These are phyloP conservation scores for Eilema depressum DNA, from an alignment of 2,888 invertebrate genomes.

Conservation along the genomic window DNA sequence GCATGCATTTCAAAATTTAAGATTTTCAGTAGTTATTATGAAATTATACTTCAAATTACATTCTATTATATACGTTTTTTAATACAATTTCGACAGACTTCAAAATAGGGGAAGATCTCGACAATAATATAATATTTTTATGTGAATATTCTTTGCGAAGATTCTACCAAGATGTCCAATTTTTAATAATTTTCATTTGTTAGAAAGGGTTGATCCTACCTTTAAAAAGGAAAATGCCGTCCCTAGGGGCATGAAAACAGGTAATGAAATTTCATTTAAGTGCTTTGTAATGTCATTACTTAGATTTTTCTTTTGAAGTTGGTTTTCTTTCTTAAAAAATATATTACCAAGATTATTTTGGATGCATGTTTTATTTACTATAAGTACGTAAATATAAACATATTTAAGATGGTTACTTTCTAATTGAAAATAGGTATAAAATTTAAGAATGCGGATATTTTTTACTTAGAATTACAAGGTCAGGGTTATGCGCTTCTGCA, in stretches of 20 bases:
- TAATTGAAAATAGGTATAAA: neutral
- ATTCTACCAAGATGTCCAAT: neutral
- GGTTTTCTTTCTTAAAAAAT: neutral
- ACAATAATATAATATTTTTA: neutral
- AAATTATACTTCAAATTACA: neutral
- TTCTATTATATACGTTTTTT: neutral
- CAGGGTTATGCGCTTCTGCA: too few species aligned
- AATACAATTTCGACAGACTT: neutral
- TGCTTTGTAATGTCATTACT: slow-evolving; percentile 1
- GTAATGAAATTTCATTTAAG: neutral
- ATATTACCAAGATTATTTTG: neutral
- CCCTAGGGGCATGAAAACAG: slow-evolving; percentile 1
- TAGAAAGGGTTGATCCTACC: slow-evolving; percentile 2
- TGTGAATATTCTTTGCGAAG: neutral
- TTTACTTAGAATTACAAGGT: too few species aligned
- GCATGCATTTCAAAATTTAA: neutral
- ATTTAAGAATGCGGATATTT: too few species aligned
- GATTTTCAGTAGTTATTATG: neutral
- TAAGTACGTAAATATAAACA: neutral
- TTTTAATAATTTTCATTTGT: neutral
- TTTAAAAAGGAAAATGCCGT: slow-evolving; percentile 4
- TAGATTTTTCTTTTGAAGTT: neutral
- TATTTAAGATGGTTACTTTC: neutral
- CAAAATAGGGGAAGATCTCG: neutral
- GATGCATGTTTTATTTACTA: neutral